Percentiles rank a stretch among this genome's conserved stretches.
These are phyloP conservation scores for Protaetia brevitarsis DNA, from an alignment of 1,140 invertebrate species.

Conservation along the genomic window DNA sequence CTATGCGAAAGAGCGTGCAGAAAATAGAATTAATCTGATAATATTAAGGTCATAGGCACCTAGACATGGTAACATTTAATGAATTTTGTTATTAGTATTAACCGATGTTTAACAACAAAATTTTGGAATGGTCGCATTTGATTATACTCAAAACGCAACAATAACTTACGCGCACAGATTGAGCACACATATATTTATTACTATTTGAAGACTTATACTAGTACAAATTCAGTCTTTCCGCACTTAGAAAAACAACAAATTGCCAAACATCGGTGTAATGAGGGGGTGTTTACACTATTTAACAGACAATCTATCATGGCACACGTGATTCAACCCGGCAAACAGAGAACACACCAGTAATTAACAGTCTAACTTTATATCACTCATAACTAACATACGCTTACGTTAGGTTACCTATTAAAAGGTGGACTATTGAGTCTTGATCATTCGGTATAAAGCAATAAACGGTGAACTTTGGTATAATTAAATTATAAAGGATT, in stretches of 20 bases:
- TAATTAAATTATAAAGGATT: neutral
- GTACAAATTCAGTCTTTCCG: conserved; percentile 29
- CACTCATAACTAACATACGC: conserved; percentile 17
- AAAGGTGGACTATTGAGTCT: conserved; percentile 1
- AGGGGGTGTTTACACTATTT: conserved; percentile 28
- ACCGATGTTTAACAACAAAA: conserved; percentile 30
- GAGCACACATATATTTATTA: conserved; percentile 24
- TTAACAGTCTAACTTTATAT: conserved; percentile 3
- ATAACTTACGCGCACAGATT: conserved; percentile 26
- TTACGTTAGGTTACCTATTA: neutral
- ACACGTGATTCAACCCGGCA: conserved; percentile 31
- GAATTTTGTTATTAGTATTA: conserved; percentile 16
- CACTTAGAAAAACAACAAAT: conserved; percentile 27
- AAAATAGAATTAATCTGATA: conserved; percentile 24
- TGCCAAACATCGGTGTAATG: conserved; percentile 28
- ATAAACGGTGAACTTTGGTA: conserved; percentile 14
- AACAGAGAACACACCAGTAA: conserved; percentile 26
- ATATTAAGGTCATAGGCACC: conserved; percentile 28
- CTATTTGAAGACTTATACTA: conserved; percentile 26
- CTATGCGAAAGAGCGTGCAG: conserved; percentile 23
- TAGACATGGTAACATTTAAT: conserved; percentile 32
- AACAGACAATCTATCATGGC: conserved; percentile 32
- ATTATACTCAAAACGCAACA: conserved; percentile 21
- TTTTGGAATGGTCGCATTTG: conserved; percentile 24
- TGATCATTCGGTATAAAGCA: too few species aligned